Evolutionary conservation across 2,113 vertebrate species (phyloP).

Genomic region (Nesospiza acunhae): DNA sequence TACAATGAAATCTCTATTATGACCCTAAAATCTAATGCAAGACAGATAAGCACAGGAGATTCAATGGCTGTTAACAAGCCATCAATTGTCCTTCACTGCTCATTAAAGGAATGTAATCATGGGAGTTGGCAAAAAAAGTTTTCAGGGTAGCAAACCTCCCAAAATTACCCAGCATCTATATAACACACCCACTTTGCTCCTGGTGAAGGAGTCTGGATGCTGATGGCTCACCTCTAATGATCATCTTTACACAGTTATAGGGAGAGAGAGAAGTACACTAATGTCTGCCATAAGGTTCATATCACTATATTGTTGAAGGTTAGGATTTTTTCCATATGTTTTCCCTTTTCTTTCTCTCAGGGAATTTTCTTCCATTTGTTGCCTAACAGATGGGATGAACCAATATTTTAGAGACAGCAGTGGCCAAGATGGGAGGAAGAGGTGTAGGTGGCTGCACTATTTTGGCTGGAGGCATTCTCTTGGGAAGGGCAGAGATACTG

Average conservation of each 20-base stretch:
- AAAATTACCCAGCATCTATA: background rate
- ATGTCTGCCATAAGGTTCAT: background rate
- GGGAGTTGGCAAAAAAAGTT: background rate
- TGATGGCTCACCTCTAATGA: background rate
- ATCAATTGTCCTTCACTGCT: background rate
- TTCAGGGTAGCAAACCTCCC: background rate
- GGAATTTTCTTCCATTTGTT: background rate
- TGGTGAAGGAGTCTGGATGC: background rate
- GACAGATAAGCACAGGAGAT: background rate
- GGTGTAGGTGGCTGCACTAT: background rate
- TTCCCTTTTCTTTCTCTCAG: background rate
- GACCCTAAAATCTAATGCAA: background rate
- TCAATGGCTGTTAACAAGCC: background rate
- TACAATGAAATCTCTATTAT: background rate
- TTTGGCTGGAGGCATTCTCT: background rate
- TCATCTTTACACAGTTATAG: background rate
- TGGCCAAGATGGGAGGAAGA: background rate
- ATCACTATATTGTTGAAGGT: background rate
- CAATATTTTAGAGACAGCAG: background rate
- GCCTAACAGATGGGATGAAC: background rate
- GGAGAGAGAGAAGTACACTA: background rate
- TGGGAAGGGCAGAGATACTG: background rate
- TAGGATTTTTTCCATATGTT: background rate
- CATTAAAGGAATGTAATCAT: background rate
- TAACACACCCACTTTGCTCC: background rate